These are phyloP conservation scores for Drosophila pegasa DNA, from an alignment of 2,888 invertebrate species.

Conservation along the genomic window DNA sequence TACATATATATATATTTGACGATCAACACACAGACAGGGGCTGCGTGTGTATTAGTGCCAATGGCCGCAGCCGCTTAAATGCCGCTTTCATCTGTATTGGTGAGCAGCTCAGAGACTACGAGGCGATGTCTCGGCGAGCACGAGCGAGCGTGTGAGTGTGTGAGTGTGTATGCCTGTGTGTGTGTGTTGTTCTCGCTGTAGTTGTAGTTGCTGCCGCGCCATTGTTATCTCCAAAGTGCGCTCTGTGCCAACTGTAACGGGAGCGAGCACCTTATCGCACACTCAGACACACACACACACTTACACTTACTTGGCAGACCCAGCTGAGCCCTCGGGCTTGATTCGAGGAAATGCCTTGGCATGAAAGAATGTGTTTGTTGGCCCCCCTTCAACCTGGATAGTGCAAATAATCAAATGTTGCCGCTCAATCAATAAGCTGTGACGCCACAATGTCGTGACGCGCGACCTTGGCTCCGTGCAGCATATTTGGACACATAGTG, in stretches of 20 bases:
- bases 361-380: slow-evolving; percentile 48
- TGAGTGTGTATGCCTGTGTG: slow-evolving; percentile 2
- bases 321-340: slow-evolving; percentile 22
- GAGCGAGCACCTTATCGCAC: slow-evolving; percentile 43
- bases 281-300: slow-evolving; percentile 1
- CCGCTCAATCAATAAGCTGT: slow-evolving; percentile 7
- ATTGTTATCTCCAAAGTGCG: slow-evolving; percentile 58
- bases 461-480: slow-evolving; percentile 3
- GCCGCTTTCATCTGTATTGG: slow-evolving; percentile 52
- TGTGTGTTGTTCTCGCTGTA: slow-evolving; percentile 22
- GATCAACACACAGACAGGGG: slow-evolving; percentile 15
- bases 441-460: slow-evolving; percentile 6
- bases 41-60: slow-evolving; percentile 37
- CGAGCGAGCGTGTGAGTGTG: not conserved
- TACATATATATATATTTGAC: slow-evolving; percentile 12
- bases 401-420: slow-evolving; percentile 2
- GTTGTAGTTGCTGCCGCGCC: slow-evolving; percentile 24
- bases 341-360: slow-evolving; percentile 31
- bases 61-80: slow-evolving; percentile 60
- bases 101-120: slow-evolving; percentile 66
- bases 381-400: slow-evolving; percentile 1
- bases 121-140: slow-evolving; percentile 28
- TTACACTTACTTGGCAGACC: slow-evolving; percentile 7
- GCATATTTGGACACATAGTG: not conserved
- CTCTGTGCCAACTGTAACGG: slow-evolving; percentile 60